These are phyloP conservation scores for Porphyrio hochstetteri DNA, from an alignment of 2,113 vertebrate genomes.

Conservation along the genomic window DNA sequence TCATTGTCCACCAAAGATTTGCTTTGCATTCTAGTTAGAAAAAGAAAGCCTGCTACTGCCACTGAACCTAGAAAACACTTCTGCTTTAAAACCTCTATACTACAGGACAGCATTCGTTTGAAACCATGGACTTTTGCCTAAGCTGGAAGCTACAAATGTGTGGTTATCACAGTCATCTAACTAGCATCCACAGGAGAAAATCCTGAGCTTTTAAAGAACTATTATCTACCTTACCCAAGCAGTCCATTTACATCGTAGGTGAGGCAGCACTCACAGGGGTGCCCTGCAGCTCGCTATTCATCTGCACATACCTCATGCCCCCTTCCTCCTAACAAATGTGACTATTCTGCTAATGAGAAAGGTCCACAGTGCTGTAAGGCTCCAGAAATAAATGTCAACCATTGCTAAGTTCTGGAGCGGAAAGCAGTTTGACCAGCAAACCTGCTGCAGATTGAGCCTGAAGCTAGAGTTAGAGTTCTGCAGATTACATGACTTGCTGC, in stretches of 20 bases:
- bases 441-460: background rate
- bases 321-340: background rate
- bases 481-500: background rate
- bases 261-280: background rate
- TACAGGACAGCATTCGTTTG: background rate
- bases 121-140: background rate
- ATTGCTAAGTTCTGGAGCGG: background rate
- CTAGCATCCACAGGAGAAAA: background rate
- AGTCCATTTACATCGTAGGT: background rate
- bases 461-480: background rate
- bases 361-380: background rate
- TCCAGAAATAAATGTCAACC: background rate
- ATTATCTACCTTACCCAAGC: background rate
- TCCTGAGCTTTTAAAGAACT: background rate
- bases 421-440: accelerated
- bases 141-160: background rate
- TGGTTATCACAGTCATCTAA: background rate
- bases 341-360: background rate
- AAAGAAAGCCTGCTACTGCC: background rate
- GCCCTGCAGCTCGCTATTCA: background rate
- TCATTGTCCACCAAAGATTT: background rate
- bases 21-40: background rate
- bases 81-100: background rate
- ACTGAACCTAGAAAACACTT: background rate
- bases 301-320: background rate